Evolutionary conservation across 2,797 vertebrate genomes (phyloP), one percentile per base, ranked within the genome.

Genomic region (Anguilla obscura): DNA sequence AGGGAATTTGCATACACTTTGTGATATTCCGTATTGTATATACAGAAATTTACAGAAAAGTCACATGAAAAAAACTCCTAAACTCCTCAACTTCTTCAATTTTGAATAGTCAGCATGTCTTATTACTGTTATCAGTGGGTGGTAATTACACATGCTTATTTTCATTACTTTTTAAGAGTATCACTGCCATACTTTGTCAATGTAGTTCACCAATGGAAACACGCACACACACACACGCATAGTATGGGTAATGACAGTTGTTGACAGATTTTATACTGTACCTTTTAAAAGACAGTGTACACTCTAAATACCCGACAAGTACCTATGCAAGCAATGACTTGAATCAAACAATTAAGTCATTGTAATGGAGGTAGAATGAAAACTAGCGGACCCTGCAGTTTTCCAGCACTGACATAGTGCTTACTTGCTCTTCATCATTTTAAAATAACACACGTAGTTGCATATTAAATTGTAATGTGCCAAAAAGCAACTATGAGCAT

Each of bases 311-410:
- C 24, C 40, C n/a, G 6, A 6, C 9, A 24, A 82, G 24, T 82
- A 50, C 45, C 21, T 82, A 21, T 50, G 18, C 21, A 82, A 82
- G 18, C 45, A n/a, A 7, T 80, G 40, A 80, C 16, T 48, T 48
- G 12, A 80, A 24, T 45, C 33, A 80, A 80, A 45, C 76, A 80
- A 80, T 82, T 82, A 82, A 82, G 45, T 21, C 79, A 82, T 82
- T 82, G 16, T 82, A 82, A 50, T 50, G 21, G 45, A 82, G 1
- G 18, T 21, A 82, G 45, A 82, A 82, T 79, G 14, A 40, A 40
- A 21, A 79, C 33, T 24, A 79, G 74, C 12, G 24, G 33, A 79
- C 36, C 74, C 36, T 40, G 36, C 12, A 21, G 33, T 79, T 79
- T 79, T 79, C 18, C 74, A 79, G 33, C 40, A 48, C 40, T 48